Evolutionary conservation across 2,797 vertebrate species (phyloP).

Genomic region (Kryptopterus vitreolus): DNA sequence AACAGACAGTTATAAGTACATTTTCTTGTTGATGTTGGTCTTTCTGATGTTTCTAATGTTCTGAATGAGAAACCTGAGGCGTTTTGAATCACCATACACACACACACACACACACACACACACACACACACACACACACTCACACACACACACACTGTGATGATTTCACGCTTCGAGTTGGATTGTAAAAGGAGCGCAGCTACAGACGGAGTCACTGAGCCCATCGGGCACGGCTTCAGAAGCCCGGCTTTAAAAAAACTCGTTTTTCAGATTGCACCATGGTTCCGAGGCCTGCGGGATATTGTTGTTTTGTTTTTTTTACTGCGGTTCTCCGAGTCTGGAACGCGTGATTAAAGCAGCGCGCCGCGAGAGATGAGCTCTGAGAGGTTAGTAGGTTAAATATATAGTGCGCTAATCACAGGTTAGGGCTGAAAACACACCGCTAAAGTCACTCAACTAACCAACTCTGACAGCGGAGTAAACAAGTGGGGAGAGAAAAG

Average conservation of each 20-base stretch:
- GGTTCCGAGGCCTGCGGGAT: slow-evolving; percentile 33
- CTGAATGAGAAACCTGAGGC: slow-evolving; percentile 5
- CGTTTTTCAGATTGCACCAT: slow-evolving; percentile 20
- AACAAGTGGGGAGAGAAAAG: slow-evolving; percentile 50
- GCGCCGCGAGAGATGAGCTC: slow-evolving; percentile 36
- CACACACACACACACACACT: no score
- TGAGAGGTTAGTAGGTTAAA: slow-evolving; percentile 60
- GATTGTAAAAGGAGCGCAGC: neutral
- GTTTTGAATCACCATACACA: neutral
- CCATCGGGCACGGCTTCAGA: slow-evolving; percentile 28
- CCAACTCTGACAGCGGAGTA: slow-evolving; percentile 53
- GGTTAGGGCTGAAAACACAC: slow-evolving; percentile 54
- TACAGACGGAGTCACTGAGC: slow-evolving; percentile 12
- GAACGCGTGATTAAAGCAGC: slow-evolving; percentile 38
- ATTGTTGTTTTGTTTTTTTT: slow-evolving; percentile 40
- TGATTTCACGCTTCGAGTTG: slow-evolving; percentile 28
- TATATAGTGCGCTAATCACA: slow-evolving; percentile 58
- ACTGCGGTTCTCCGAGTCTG: slow-evolving; percentile 25
- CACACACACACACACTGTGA: slow-evolving; percentile 4
- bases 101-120: no score
- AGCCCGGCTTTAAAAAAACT: slow-evolving; percentile 25
- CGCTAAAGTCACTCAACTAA: slow-evolving; percentile 57
- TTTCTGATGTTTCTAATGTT: slow-evolving; percentile 19
- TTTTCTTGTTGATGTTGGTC: neutral
- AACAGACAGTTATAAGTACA: neutral